Base-by-base conservation (phyloP, 2,113 vertebrate genomes). In the Pangasianodon hypophthalmus region DNA sequence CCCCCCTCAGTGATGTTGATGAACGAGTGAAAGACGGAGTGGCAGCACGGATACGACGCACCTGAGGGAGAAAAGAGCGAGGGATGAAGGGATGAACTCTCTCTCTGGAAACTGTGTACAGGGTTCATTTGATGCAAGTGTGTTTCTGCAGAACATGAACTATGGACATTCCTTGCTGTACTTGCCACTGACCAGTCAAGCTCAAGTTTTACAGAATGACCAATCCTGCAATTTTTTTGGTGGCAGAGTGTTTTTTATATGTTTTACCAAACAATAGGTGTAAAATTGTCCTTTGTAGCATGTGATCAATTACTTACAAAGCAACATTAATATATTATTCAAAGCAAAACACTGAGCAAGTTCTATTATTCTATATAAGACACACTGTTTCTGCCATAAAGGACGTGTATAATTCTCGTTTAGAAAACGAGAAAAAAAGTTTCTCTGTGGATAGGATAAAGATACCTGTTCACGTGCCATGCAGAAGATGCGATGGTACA, bases 401-500 rank as follows among this genome's bases (percentile, higher is more conserved):
- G 9, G 26, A 67, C 6, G 3, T 41, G 37, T 13, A 77, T 46
- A 44, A 48, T 46, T 77, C 44, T 41, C 9, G 9, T 41, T 41
- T 21, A 21, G 32, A 73, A 73, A 44, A 8, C 4, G 1, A 37
- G 37, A 37, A 37, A 37, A 37, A 37, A 37, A 14, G 64, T 37
- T 41, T 44, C 41, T 77, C 8, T 46, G 21, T 13, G 8, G 24
- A 75, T 67, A 58, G 1, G 29, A 64, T 37, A 37, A 21, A 80
- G 48, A 6, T 91, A 96, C 96, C 95, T 96, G 96, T 58, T 98
- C 96, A 87, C 96, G 96, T 0, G 98, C 98, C 41, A 98, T 97
- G 94, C 94, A 96, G 90, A 98, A 96, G 92, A 99, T 98, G 87
- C 94, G 95, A 87, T 97, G 97, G 93, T 99, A 99, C 90, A 97